Evolutionary conservation across 2,113 vertebrate genomes (phyloP), one percentile per base, ranked within the genome.

Genomic region (Notechis scutatus): DNA sequence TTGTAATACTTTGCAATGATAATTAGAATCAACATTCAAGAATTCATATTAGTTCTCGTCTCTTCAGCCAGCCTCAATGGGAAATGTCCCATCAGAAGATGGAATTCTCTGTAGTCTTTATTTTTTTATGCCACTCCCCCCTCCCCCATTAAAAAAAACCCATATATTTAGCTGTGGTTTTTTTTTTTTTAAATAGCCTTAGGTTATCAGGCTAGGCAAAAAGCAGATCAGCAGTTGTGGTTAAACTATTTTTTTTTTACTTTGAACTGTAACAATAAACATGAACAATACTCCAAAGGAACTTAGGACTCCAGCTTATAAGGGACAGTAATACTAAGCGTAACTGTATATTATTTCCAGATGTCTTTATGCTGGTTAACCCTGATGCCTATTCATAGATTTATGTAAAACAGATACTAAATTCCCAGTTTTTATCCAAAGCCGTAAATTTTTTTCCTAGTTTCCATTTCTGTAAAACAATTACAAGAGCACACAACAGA

Each of bases 81-180:
- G 34, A 81, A 81, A 39, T 21, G 34, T 81, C 34, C n/a, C 34
- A 81, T 42, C 34, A 39, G 34, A 81, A 81, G 69, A 20, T 39
- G n/a, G 74, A 81, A 39, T 21, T 81, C 6, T 81, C 5, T 39
- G 14, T 74, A 14, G 69, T 74, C 69, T 74, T 34, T 74, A 20
- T 34, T 74, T 39, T 74, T 18, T n/a, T 81, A 42, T 81, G 2
- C n/a, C 15, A 69, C 14, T 34, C 29, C 29, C 2, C 9, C 4
- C 1, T 14, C 4, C 11, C 45, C 1, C 45, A 1, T 0, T 3
- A 47, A 87, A 21, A 10, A 10, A 50, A 9, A 9, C 8, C 14
- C 24, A 87, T 26, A 39, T 45, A 50, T 50, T 47, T 50, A 50
- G 85, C 45, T 87, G 23, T 24, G 85, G 85, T 47, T 47, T 50